Base-by-base conservation (phyloP, 2,797 vertebrate species). In the Pipistrellus pipistrellus region DNA sequence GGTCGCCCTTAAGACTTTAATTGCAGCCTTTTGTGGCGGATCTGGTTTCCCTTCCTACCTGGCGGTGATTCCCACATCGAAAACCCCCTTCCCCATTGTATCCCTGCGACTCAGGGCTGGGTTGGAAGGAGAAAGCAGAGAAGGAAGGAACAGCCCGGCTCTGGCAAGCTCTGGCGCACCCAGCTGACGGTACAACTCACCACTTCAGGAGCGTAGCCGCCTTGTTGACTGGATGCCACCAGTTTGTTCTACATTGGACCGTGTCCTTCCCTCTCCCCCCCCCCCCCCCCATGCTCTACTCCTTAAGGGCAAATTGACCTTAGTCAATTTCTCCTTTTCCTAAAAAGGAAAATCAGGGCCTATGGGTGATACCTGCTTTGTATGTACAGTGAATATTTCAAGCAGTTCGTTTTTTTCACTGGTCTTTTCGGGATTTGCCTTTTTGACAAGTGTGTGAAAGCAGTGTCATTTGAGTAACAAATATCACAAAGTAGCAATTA, bases 381-480 rank as follows among this genome's bases (percentile, higher is more conserved):
- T 96, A 93, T 89, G 55, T 96, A 93, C 85, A 95, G 93, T 97
- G 98, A 97, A 91, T 96, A 96, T 94, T 97, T 96, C 95, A 97
- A 97, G 76, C 93, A 94, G 94, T 96, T 96, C 96, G 90, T 92
- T 97, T 92, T 92, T 41, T 97, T 97, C 95, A 94, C 95, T 90
- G 90, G 90, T 97, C 97, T 97, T 98, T 97, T 96, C 30, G 51
- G 95, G 94, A 95, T 97, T 95, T 95, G 96, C 93, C 97, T 97
- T 97, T 96, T 95, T 96, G 97, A 96, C 97, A 95, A 91, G 94
- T 93, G 94, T 97, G 96, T 97, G 93, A 97, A 97, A 97, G 94
- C 94, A 89, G 92, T 96, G 97, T 97, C 97, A 97, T 98, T 96
- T 96, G 97, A 97, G 96, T 93, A 96, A 96, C 93, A 97, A 97